Conservation (phyloP, 2,797 vertebrate genomes). For the Enoplosus armatus region DNA sequence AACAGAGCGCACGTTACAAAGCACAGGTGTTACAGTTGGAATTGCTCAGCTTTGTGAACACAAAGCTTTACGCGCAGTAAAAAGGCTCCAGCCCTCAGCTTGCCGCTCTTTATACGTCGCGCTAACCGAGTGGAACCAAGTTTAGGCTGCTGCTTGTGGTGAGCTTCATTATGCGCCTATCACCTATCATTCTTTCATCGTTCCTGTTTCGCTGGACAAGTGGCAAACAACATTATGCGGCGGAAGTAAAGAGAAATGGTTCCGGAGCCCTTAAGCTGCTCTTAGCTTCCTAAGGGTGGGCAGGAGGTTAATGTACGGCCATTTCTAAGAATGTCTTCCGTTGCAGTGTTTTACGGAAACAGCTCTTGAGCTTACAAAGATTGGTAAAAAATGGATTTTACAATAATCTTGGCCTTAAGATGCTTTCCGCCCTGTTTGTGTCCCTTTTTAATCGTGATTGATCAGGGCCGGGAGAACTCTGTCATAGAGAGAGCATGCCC, state of each 20-base stretch:
- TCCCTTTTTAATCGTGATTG: not conserved
- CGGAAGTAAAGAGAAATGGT: not conserved
- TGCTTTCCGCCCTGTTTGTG: not conserved
- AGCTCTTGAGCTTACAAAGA: not conserved
- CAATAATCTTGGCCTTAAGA: not conserved
- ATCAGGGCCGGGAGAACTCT: not conserved
- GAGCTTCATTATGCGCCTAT: too few relatives aligned
- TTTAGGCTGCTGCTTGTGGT: not conserved
- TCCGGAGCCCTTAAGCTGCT: not conserved
- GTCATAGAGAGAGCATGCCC: not conserved
- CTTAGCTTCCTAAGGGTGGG: not conserved
- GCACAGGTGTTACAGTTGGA: not conserved
- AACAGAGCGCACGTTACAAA: not conserved
- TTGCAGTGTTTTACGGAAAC: not conserved
- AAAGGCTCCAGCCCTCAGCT: not conserved
- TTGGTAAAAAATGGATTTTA: not conserved
- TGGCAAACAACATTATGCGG: not conserved
- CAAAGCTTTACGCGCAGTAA: not conserved
- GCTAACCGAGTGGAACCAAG: not conserved
- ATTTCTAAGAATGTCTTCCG: not conserved
- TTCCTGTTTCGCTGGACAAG: not conserved
- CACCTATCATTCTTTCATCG: not conserved
- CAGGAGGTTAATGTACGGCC: rapidly evolving
- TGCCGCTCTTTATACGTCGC: not conserved
- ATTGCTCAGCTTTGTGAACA: not conserved